phyloP scores from a whole-genome alignment of 2,113 vertebrate genomes.

The Myrmecobius fasciatus region DNA sequence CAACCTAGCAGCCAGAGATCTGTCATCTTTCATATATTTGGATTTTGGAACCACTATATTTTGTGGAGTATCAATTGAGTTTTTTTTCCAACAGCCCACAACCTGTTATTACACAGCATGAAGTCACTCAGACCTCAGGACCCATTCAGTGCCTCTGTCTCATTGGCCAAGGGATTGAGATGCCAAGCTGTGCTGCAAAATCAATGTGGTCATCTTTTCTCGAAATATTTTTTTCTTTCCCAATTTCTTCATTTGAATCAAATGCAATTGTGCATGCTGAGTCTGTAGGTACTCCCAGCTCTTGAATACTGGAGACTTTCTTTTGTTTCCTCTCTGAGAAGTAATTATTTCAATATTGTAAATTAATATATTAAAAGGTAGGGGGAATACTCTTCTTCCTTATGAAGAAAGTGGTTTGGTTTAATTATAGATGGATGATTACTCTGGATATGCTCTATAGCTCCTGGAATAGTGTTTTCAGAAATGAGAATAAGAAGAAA shows the following conservation, averaged over 20 bases:
- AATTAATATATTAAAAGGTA: slow-evolving; percentile 56
- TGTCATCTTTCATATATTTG: slow-evolving; percentile 39
- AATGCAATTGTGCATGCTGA: slow-evolving; percentile 13
- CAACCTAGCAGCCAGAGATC: slow-evolving; percentile 37
- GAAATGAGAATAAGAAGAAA: slow-evolving; percentile 55
- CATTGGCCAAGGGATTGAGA: slow-evolving; percentile 55
- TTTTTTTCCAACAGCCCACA: slow-evolving; percentile 36
- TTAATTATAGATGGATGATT: slow-evolving; percentile 30
- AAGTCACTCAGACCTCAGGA: slow-evolving; percentile 55
- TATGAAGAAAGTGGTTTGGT: slow-evolving; percentile 34
- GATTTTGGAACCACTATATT: slow-evolving; percentile 41
- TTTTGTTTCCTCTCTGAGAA: slow-evolving; percentile 49
- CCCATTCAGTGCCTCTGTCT: slow-evolving; percentile 13
- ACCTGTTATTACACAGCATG: slow-evolving; percentile 64
- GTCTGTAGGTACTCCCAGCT: not conserved
- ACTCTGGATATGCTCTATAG: accelerated
- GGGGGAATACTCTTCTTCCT: not conserved
- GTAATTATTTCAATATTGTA: slow-evolving; percentile 50
- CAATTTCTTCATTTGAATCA: slow-evolving; percentile 61
- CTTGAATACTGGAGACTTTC: slow-evolving; percentile 17
- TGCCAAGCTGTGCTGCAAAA: slow-evolving; percentile 53
- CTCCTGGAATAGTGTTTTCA: slow-evolving; percentile 27
- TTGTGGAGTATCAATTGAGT: slow-evolving; percentile 60
- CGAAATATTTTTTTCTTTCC: slow-evolving; percentile 31
- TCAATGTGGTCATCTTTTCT: slow-evolving; percentile 62